These are phyloP conservation scores for Cryptosula pallasiana DNA, from an alignment of 2,888 invertebrate species.

Conservation along the genomic window DNA sequence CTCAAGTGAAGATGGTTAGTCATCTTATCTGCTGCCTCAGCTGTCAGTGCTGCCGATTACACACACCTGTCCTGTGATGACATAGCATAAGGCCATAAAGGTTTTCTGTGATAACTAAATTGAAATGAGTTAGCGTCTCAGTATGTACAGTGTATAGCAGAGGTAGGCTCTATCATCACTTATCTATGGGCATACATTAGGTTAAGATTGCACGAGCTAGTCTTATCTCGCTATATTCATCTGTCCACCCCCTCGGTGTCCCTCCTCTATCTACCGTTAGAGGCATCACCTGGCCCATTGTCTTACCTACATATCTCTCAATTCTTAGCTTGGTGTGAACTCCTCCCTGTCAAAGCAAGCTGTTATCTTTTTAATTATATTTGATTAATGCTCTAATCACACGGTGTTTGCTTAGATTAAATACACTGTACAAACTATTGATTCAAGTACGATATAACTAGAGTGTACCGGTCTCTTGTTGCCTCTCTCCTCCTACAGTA, in stretches of 20 bases:
- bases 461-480: not conserved
- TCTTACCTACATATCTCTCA: not conserved
- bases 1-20: constrained; percentile 45
- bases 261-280: not conserved
- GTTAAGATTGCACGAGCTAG: too few species aligned
- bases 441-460: not conserved
- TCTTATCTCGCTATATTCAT: not conserved
- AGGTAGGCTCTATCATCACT: too few species aligned
- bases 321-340: not conserved
- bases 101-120: too few species aligned
- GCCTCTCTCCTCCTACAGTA: constrained; percentile 4
- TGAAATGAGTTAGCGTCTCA: too few species aligned
- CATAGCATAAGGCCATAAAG: too few species aligned
- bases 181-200: too few species aligned
- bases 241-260: not conserved
- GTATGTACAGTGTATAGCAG: too few species aligned
- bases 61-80: too few species aligned
- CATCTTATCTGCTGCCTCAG: too few species aligned
- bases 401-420: constrained; percentile 17
- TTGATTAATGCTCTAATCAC: constrained; percentile 14
- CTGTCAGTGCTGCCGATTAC: too few species aligned
- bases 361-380: constrained; percentile 22
- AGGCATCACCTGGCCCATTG: not conserved
- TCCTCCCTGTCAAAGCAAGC: not conserved
- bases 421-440: constrained; percentile 9